A percentile compares a stretch with the other conserved stretches of the same genome.
Evolutionary conservation across 2,113 vertebrate species (phyloP).

Genomic region (Rhegmatorhina hoffmannsi): DNA sequence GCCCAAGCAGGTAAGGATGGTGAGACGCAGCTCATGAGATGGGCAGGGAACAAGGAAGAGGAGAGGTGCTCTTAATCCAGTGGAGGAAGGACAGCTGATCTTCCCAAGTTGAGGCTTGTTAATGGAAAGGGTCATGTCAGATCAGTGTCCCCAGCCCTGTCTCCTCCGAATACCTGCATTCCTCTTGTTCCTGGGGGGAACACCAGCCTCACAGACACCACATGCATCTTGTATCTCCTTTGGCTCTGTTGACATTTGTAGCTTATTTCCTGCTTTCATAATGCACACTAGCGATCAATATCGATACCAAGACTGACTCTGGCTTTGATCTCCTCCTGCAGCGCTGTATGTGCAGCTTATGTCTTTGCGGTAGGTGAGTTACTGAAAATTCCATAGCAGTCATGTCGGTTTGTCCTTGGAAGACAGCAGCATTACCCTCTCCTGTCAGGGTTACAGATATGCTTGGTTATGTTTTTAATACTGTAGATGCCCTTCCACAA

Average conservation of each 20-base stretch:
- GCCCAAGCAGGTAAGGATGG: fast-evolving
- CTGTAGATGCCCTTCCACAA: fast-evolving
- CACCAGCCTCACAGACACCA: fast-evolving
- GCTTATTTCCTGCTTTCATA: neutral
- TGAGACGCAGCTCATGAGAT: fast-evolving
- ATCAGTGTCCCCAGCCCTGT: neutral
- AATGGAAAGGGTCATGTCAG: neutral
- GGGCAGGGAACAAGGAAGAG: neutral
- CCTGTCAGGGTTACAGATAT: neutral
- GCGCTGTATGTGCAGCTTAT: neutral
- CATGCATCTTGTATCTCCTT: neutral
- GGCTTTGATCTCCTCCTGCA: neutral
- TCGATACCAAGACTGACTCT: neutral
- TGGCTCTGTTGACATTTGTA: neutral
- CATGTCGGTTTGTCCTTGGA: neutral
- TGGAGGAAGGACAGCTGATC: neutral
- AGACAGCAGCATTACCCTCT: neutral
- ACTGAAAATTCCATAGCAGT: neutral
- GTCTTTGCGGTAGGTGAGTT: neutral
- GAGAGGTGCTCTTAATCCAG: neutral
- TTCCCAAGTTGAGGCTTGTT: neutral
- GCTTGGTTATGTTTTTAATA: neutral
- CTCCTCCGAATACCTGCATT: neutral
- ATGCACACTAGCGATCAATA: neutral
- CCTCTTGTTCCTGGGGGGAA: neutral